Percentiles rank a stretch among this genome's conserved stretches.
phyloP scores from a whole-genome alignment of 2,888 invertebrate genomes.

The Caenorhabditis sinica region DNA sequence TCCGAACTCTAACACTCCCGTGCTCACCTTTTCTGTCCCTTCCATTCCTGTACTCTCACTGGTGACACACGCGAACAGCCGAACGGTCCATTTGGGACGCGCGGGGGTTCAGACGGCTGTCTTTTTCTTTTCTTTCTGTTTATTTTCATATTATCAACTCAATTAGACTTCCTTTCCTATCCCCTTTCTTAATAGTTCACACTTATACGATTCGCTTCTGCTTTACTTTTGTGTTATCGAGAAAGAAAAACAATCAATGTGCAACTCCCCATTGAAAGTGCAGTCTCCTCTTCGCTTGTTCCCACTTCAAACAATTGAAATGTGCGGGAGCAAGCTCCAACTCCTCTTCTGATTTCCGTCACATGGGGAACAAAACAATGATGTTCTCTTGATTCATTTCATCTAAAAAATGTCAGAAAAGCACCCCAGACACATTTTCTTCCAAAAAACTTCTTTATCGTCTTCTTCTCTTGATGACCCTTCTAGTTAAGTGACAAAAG shows the following conservation, averaged over 20 bases:
- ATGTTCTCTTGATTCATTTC: constrained; percentile 15
- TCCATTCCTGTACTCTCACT: constrained; percentile 50
- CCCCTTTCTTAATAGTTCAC: constrained; percentile 19
- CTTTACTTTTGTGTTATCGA: constrained; percentile 27
- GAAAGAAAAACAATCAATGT: constrained; percentile 58
- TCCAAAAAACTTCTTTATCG: not conserved
- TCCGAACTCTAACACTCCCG: constrained; percentile 34
- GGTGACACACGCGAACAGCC: constrained; percentile 50
- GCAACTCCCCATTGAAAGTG: constrained; percentile 46
- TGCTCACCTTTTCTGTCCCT: constrained; percentile 50
- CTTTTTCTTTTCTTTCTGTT: constrained; percentile 33
- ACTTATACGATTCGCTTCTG: constrained; percentile 22
- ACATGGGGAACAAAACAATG: constrained; percentile 46
- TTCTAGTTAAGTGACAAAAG: constrained; percentile 32
- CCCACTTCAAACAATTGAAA: constrained; percentile 61
- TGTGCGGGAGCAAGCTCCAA: constrained; percentile 43
- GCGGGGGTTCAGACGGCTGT: constrained; percentile 29
- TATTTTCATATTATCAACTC: constrained; percentile 10
- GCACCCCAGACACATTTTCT: not conserved
- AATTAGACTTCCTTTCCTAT: constrained; percentile 18
- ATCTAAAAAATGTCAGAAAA: not conserved
- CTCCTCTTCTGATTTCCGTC: constrained; percentile 46
- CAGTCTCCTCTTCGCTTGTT: constrained; percentile 32
- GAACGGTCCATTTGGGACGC: constrained; percentile 22
- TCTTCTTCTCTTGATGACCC: constrained; percentile 20